Base-by-base conservation (phyloP, 2,797 vertebrate species). In the Clarias fuscus region DNA sequence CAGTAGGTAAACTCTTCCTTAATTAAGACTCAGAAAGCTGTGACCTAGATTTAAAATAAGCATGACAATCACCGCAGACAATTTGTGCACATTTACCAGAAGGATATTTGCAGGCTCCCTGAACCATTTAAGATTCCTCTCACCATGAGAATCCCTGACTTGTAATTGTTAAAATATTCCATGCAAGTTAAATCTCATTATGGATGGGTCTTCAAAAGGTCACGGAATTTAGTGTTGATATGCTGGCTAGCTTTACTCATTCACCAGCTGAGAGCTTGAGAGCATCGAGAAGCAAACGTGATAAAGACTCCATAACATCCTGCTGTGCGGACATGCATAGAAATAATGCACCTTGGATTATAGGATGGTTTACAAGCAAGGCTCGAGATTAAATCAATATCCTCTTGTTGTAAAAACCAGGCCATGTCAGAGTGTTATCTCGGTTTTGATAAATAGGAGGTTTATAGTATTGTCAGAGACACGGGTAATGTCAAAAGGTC, bases 291-390 rank as follows among this genome's bases (percentile, higher is more conserved):
- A 75, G 85, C 85, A 81, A 87, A 83, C 24, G 82, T 86, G 85
- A 88, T 89, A 82, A 90, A 85, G 84, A 71, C 70, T 81, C 43
- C 40, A 79, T 87, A 86, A 91, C 91, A 89, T 87, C 86, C 84
- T 88, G 87, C 86, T 91, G 90, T 91, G 91, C 87, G 90, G 90
- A 92, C 91, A 92, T 84, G 89, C 88, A 83, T 91, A 87, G 91
- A 93, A 91, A 94, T 94, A 93, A 94, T 91, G 88, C 87, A 89
- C 68, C n/a, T 89, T 90, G 93, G 94, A 93, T 94, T 93, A 93
- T 93, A 27, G 92, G 88, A 94, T 95, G 92, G 92, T 91, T 91
- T 93, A 93, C 83, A 92, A 92, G 92, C 91, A 90, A 89, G 91
- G 53, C 82, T 90, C 87, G 82, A 90, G 91, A 94, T 93, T 92